A percentile compares a stretch with the other conserved stretches of the same genome.
Evolutionary conservation across 2,888 invertebrate genomes (phyloP).

Genomic region (Andrena hattorfiana): DNA sequence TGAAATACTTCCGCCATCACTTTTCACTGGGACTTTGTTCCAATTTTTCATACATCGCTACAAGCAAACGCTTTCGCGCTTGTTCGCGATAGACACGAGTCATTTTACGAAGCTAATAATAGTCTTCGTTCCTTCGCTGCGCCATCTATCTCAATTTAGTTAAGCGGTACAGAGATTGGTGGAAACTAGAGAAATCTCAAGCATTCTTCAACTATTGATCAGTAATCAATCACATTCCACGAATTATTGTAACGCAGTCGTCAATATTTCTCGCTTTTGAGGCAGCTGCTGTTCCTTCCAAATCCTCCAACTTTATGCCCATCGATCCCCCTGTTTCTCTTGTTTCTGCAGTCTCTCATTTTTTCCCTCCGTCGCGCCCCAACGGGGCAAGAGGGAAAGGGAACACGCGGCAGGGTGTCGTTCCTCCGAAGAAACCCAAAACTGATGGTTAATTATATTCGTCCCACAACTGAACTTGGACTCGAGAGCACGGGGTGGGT

Average conservation of each 20-base stretch:
- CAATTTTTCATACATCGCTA: too few relatives aligned
- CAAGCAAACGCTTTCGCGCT: too few relatives aligned
- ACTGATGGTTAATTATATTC: conserved; percentile 85
- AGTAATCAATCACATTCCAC: too few relatives aligned
- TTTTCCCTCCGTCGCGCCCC: neutral
- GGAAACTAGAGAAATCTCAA: too few relatives aligned
- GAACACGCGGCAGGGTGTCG: conserved; percentile 56
- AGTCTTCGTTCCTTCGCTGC: too few relatives aligned
- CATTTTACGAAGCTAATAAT: too few relatives aligned
- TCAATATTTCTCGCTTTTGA: conserved; percentile 57
- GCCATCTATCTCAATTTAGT: too few relatives aligned
- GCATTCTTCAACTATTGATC: too few relatives aligned
- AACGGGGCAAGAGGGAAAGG: neutral
- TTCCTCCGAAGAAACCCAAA: conserved; percentile 81
- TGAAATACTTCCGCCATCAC: neutral
- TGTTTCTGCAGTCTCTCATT: neutral
- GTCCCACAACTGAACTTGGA: conserved; percentile 74
- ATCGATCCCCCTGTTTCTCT: conserved; percentile 29
- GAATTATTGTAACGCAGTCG: too few relatives aligned
- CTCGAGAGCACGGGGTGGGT: conserved; percentile 70
- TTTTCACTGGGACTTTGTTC: neutral
- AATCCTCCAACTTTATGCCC: neutral
- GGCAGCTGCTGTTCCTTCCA: conserved; percentile 42
- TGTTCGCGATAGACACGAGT: too few relatives aligned
- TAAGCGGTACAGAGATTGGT: too few relatives aligned